A percentile compares a stretch with the other conserved stretches of the same genome.
Conservation (phyloP, 2,113 vertebrate species). For the Tamias sibiricus region DNA sequence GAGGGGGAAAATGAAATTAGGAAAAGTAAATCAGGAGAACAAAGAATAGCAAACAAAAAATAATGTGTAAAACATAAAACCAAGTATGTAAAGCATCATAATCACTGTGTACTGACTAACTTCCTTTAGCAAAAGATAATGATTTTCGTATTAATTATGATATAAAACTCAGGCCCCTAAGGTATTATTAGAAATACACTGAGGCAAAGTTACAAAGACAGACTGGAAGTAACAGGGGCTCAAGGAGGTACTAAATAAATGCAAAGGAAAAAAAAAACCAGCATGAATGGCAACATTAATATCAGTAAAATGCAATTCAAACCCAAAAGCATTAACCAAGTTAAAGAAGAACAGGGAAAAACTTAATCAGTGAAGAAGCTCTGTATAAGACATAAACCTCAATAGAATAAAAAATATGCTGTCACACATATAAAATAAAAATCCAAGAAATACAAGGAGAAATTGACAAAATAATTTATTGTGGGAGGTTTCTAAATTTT, state of each 20-base stretch:
- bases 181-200: not conserved
- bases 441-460: not conserved
- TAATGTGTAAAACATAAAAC: not conserved
- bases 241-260: not conserved
- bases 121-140: not conserved
- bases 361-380: not conserved
- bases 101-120: not conserved
- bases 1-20: not conserved
- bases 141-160: not conserved
- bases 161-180: not conserved
- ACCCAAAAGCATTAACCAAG: not conserved
- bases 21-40: not conserved
- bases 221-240: not conserved
- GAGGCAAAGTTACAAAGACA: not conserved
- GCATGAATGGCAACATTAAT: not conserved
- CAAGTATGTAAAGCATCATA: not conserved
- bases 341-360: not conserved
- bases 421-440: not conserved
- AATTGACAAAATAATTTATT: not conserved
- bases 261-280: not conserved
- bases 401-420: not conserved
- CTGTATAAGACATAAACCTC: not conserved
- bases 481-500: not conserved
- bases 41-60: not conserved
- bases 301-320: not conserved